Percentiles rank a stretch among this genome's conserved stretches.
phyloP scores from a whole-genome alignment of 2,797 vertebrate species.

The Cirrhinus mrigala region DNA sequence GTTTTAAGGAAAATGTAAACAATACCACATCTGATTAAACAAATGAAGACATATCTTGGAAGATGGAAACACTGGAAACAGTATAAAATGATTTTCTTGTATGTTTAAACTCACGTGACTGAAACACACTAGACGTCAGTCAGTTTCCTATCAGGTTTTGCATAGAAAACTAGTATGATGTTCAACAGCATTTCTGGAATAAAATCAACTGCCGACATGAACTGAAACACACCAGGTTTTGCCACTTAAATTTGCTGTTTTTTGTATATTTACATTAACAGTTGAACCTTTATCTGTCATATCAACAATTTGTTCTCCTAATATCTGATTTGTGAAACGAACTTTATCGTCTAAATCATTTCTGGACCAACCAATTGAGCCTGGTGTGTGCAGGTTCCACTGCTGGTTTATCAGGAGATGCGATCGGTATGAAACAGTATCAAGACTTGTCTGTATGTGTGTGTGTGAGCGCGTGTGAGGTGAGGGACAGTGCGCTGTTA shows the following conservation, averaged over 20 bases:
- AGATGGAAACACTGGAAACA: slow-evolving; percentile 61
- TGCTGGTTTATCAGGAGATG: slow-evolving; percentile 49
- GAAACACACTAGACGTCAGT: neutral
- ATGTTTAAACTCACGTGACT: slow-evolving; percentile 23
- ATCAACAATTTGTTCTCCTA: neutral
- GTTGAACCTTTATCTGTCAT: neutral
- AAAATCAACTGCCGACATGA: slow-evolving; percentile 51
- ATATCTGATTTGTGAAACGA: neutral
- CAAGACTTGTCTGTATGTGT: slow-evolving; percentile 45
- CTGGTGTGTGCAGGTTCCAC: slow-evolving; percentile 51
- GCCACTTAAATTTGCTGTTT: neutral
- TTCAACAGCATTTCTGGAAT: slow-evolving; percentile 41
- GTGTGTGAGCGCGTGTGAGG: slow-evolving; percentile 56
- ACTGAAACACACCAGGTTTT: slow-evolving; percentile 46
- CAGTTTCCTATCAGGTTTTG: slow-evolving; percentile 34
- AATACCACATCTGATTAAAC: slow-evolving; percentile 77
- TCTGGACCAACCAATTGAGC: slow-evolving; percentile 10
- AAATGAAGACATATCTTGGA: slow-evolving; percentile 66
- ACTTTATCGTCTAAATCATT: neutral
- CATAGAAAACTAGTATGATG: slow-evolving; percentile 20
- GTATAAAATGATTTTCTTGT: slow-evolving; percentile 27
- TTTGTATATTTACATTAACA: neutral
- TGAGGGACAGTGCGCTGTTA: slow-evolving; percentile 53
- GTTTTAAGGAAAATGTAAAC: slow-evolving; percentile 81
- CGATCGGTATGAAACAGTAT: slow-evolving; percentile 39